Evolutionary conservation across 2,797 vertebrate species (phyloP), one percentile per base, ranked within the genome.

Genomic region (Amniataba percoides): DNA sequence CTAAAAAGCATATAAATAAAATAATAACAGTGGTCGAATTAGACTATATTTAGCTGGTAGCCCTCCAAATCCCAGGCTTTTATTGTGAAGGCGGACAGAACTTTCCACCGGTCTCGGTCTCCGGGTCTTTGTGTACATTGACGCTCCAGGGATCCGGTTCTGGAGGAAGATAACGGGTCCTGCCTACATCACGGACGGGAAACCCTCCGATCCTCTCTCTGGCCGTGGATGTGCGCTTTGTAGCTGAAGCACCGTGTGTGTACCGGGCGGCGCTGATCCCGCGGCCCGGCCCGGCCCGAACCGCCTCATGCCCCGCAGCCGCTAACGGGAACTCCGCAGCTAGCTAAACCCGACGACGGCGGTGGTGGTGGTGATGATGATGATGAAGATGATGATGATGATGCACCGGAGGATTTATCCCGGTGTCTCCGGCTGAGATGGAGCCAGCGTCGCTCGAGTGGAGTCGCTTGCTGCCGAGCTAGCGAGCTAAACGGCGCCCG

Each of bases 361-460:
- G 27, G 27, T 27, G 27, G 27, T 31, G 27, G 5, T 31, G 27
- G 5, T 31, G 27, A 31, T 31, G 56, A 55, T 13, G 77, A 68
- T 23, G 83, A 58, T 59, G 87, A 73, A 74, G 86, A 58, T 66
- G 82, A 66, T 77, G 89, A 85, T 83, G 89, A 89, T 88, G 92
- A 74, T 90, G 92, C 89, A 87, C 90, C 88, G 48, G 80, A 74
- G 89, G 88, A 90, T 79, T 94, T 83, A 89, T 88, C 93, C 91
- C 84, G 79, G 92, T 66, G 85, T 88, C 82, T 90, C 79, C 16
- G 86, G 82, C 82, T 92, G 93, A 94, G 92, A 94, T 92, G 92
- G 89, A 91, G 77, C 88, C 92, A 81, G 83, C 80, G 82, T 85
- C 86, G 80, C 70, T 85, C 74, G 68, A 87, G 51, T 53, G 91